phyloP scores from a whole-genome alignment of 2,113 vertebrate genomes.

The Ciconia maguari region DNA sequence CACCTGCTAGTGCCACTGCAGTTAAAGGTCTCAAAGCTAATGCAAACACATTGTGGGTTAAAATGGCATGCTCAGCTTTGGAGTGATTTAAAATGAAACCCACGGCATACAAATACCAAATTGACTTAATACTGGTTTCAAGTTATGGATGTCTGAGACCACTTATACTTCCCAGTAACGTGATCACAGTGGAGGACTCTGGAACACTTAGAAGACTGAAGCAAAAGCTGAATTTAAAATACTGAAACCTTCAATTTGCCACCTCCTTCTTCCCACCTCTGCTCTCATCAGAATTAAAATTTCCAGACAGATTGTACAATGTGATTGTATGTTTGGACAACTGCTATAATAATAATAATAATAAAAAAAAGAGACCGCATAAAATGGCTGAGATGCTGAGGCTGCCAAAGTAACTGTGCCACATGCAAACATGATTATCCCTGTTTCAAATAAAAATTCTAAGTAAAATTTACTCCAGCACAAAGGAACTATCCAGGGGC shows the following conservation, averaged over 20 bases:
- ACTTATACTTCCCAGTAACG: background rate
- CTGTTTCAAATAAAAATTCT: conserved; percentile 36
- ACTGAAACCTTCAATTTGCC: conserved; percentile 55
- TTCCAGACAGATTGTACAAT: conserved; percentile 48
- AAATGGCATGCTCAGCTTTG: background rate
- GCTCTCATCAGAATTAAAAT: conserved; percentile 55
- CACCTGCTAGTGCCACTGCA: background rate
- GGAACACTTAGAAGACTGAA: conserved; percentile 3
- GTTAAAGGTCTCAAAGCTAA: background rate
- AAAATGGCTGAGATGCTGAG: conserved; percentile 18
- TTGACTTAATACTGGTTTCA: conserved; percentile 5
- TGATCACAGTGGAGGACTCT: background rate
- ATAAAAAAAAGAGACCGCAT: background rate
- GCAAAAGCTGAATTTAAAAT: conserved; percentile 43
- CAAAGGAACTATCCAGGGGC: conserved; percentile 5
- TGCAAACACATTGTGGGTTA: background rate
- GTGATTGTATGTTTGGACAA: conserved; percentile 60
- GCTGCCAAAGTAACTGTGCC: conserved; percentile 25
- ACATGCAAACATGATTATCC: conserved; percentile 22
- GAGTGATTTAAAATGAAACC: background rate
- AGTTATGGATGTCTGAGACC: conserved; percentile 12
- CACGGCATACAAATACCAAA: background rate
- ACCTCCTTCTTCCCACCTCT: conserved; percentile 50
- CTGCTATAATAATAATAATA: conserved; percentile 21
- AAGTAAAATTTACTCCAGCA: conserved; percentile 27